Conservation (phyloP, 2,113 vertebrate genomes). For the Melanocharis versteri region DNA sequence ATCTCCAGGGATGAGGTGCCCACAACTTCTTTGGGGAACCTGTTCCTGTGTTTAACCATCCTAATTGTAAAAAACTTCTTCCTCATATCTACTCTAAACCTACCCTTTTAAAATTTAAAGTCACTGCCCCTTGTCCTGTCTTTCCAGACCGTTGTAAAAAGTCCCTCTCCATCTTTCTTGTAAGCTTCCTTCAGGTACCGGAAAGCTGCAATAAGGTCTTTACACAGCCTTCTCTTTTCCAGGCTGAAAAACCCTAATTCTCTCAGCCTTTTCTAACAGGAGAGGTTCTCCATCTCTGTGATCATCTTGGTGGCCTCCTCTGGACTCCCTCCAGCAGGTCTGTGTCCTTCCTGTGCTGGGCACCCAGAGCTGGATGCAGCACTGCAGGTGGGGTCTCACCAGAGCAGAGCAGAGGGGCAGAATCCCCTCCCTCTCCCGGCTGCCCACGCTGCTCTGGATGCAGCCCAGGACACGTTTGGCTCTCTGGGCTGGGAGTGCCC, state of each 20-base stretch:
- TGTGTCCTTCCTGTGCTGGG: neutral
- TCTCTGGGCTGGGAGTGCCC: neutral
- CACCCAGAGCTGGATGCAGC: neutral
- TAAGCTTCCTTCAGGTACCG: neutral
- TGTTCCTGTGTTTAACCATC: neutral
- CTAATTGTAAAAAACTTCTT: neutral
- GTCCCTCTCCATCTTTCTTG: neutral
- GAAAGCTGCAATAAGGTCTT: neutral
- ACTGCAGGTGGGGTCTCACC: neutral
- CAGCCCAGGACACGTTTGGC: neutral
- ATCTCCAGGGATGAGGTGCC: neutral
- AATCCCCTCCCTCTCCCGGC: neutral
- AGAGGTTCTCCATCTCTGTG: neutral
- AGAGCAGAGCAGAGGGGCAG: neutral
- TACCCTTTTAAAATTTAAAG: neutral
- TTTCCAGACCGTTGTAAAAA: neutral
- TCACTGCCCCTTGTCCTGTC: neutral
- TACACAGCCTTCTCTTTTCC: neutral
- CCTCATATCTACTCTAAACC: neutral
- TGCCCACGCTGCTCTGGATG: neutral
- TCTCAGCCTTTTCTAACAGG: neutral
- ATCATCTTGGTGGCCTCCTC: fast-evolving
- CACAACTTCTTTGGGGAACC: neutral
- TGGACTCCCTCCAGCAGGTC: neutral
- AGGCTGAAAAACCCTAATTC: neutral